These are phyloP conservation scores for Geotrupes spiniger DNA, from an alignment of 2,888 invertebrate species.

Conservation along the genomic window DNA sequence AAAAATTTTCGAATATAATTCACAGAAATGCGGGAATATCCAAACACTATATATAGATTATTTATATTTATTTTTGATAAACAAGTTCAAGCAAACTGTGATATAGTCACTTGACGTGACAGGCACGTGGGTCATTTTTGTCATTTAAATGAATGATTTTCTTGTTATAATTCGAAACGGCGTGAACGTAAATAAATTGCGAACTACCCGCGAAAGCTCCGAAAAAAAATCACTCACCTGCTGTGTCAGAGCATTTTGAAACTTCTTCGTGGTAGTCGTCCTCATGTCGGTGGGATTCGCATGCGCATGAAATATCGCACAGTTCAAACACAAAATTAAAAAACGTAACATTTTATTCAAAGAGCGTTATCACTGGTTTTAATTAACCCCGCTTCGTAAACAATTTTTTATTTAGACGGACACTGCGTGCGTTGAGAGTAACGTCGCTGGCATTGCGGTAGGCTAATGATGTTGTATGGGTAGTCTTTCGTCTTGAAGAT, in stretches of 20 bases:
- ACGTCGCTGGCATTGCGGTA: slow-evolving; percentile 23
- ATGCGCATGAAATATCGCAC: slow-evolving; percentile 11
- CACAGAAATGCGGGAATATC: too few relatives aligned
- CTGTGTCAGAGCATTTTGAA: slow-evolving; percentile 21
- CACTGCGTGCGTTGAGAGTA: slow-evolving; percentile 9
- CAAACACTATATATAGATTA: too few relatives aligned
- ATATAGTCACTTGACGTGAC: too few relatives aligned
- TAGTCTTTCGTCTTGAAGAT: slow-evolving; percentile 15
- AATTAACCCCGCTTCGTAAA: too few relatives aligned
- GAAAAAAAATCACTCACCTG: slow-evolving; percentile 14
- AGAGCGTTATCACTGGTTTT: background rate
- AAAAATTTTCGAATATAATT: too few relatives aligned
- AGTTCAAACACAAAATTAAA: too few relatives aligned
- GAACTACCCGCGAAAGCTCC: too few relatives aligned
- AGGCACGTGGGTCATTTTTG: too few relatives aligned
- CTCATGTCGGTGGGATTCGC: slow-evolving; percentile 16
- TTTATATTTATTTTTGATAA: too few relatives aligned
- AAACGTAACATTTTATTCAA: background rate
- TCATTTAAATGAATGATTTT: background rate
- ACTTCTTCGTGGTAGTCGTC: slow-evolving; percentile 20
- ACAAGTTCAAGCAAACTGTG: too few relatives aligned
- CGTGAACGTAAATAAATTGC: too few relatives aligned
- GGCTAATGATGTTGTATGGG: slow-evolving; percentile 14
- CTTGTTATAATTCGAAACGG: background rate
- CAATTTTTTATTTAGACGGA: background rate